Evolutionary conservation across 2,797 vertebrate species (phyloP), one percentile per base, ranked within the genome.

Genomic region (Pseudochromis fuscus): DNA sequence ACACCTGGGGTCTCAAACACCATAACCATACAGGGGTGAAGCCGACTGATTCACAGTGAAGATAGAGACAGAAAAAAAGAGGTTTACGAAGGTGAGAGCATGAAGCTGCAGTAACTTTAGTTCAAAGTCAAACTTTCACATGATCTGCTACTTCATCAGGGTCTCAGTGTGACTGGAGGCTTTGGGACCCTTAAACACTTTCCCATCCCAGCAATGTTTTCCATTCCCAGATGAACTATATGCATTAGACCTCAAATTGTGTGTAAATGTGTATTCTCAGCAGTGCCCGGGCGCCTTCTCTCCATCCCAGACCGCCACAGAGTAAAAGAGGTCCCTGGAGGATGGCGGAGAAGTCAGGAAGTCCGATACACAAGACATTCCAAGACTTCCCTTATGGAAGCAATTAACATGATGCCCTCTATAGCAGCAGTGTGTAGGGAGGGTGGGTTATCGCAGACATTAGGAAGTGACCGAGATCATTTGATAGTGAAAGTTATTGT

Each of bases 301-400:
- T 70, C 72, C 44, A 1, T 73, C 79, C 63, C 70, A 79, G 81
- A 81, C 84, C 51, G 67, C 87, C 46, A 0, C 63, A 30, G 74
- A 68, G 73, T 80, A 81, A n/a, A n/a, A 83, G 59, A 44, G 40
- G 45, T 88, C 93, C 90, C 89, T 81, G 0, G 18, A 67, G 88
- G 90, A 89, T 50, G 0, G 68, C 68, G 52, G 73, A 68, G 55
- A 75, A 66, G 85, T 81, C 88, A 93, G 91, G 91, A 93, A 92
- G 92, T 87, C 68, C 71, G 57, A 91, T 82, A 90, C 81, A 66
- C 81, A 89, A 91, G 84, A 92, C 89, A 94, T 93, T 94, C 92
- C 92, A 84, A 35, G 40, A 93, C 88, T 91, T 94, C 92, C 92
- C 89, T 88, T 87, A 87, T 94, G 92, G 92, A 93, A 94, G 90